Base-by-base conservation (phyloP, 37 sponge, comb jelly and placozoan genomes). In the Ianthella basta region DNA sequence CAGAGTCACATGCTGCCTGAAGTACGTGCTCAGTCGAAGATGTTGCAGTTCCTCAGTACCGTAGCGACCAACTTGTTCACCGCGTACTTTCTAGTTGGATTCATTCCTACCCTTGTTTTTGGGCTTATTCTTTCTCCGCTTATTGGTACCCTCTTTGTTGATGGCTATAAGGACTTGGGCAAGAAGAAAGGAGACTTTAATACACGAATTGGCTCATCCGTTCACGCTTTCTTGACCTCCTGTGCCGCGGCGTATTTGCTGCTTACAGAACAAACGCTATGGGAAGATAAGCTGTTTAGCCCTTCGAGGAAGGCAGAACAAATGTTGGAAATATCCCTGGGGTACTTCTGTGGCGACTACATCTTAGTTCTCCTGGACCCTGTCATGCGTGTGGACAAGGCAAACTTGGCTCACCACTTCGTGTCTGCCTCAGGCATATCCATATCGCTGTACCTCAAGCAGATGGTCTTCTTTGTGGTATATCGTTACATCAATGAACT, bases 271-370 rank as follows among this genome's bases (percentile, higher is more conserved):
- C 88, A 66, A 35, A 29, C 16, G 3, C 30, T 87, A 44, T 56
- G 73, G 6, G 50, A 41, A 27, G 61, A 89, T 40, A 29, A 37
- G 29, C 60, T 87, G 0, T 70, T 80, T 44, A 89, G 85, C 0
- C 86, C 72, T 21, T 90, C 88, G n/a, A 41, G 56, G 4, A 20
- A 82, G 16, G 90, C 88, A 13, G 85, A 83, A 30, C 19, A 50
- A 32, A 23, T 66, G 5, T 23, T 93, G 63, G 88, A 87, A 50
- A 19, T 89, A 4, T 83, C 94, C 36, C 55, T 87, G 33, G 94
- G 94, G 4, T 93, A 93, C 75, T 87, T 87, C 27, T 30, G 82
- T 20, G 91, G 60, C 23, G 94, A 93, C 56, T 75, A 89, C 12
- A 32, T 87, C 15, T 23, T 87, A 40, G 39, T 74, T 41, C 44